Evolutionary conservation across 1,140 invertebrate genomes (phyloP).

Genomic region (Ceratosolen solmsi): DNA sequence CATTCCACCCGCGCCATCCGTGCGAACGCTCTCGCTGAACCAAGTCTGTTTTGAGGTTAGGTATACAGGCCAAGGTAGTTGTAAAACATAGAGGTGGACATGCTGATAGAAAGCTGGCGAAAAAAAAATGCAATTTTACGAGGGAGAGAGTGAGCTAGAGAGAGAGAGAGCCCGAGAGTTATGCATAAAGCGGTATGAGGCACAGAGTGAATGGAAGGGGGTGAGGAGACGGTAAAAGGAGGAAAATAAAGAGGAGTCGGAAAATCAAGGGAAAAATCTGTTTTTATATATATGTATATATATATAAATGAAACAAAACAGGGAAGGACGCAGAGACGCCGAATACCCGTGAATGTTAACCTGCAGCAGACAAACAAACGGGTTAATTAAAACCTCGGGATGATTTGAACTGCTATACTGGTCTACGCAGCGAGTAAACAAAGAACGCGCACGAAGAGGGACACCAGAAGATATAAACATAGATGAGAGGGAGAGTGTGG

Average conservation of each 20-base stretch:
- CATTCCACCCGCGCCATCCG: not conserved
- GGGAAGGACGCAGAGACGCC: not conserved
- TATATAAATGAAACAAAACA: conserved; percentile 16
- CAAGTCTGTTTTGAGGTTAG: conserved; percentile 18
- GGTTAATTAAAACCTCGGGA: conserved; percentile 60
- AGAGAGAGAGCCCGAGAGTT: too few species aligned
- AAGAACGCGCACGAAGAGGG: conserved; percentile 2
- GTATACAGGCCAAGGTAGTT: not conserved
- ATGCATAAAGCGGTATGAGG: too few species aligned
- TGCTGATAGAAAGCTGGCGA: not conserved
- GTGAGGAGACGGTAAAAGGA: not conserved
- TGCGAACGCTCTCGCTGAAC: too few species aligned
- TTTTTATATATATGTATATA: not conserved
- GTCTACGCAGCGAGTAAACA: conserved; percentile 18
- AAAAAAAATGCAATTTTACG: conserved; percentile 55
- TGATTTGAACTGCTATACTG: conserved; percentile 2
- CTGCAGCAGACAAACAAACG: conserved; percentile 60
- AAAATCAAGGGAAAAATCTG: conserved; percentile 16
- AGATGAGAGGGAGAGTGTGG: not conserved
- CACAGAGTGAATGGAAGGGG: not conserved
- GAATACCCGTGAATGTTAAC: conserved; percentile 48
- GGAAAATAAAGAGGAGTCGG: not conserved
- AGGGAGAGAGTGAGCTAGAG: not conserved
- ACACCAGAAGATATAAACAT: not conserved
- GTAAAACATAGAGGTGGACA: not conserved